Percentiles rank a stretch among this genome's conserved stretches.
Conservation (phyloP, 1,140 invertebrate genomes). For the Nephila pilipes region DNA sequence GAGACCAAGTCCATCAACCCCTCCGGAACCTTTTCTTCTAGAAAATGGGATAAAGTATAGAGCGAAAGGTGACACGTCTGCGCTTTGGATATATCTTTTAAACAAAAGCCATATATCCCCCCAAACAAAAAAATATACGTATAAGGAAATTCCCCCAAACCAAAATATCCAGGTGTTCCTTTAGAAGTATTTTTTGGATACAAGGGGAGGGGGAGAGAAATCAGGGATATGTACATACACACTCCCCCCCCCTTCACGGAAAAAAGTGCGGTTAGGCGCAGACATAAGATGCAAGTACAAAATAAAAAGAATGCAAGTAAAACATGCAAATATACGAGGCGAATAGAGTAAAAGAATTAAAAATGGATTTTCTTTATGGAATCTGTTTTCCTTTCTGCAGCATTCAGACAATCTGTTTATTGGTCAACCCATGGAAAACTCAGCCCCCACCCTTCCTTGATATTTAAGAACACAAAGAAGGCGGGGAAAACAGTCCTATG, state of each 20-base stretch:
- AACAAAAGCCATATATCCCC: conserved; percentile 65
- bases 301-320: no score
- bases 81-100: not conserved
- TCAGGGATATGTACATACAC: not conserved
- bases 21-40: not conserved
- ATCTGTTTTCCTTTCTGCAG: not conserved
- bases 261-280: conserved; percentile 55
- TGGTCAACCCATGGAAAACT: not conserved
- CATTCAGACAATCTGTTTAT: not conserved
- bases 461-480: not conserved
- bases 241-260: no score
- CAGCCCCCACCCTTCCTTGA: not conserved
- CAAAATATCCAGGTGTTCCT: conserved; percentile 71
- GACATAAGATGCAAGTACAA: conserved; percentile 57
- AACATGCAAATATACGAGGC: no score
- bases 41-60: not conserved
- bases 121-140: conserved; percentile 47
- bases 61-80: conserved; percentile 66
- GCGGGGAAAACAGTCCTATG: not conserved
- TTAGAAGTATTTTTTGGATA: no score
- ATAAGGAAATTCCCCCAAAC: conserved; percentile 4
- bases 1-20: not conserved
- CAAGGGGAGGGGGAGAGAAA: not conserved
- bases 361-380: not conserved
- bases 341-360: conserved; percentile 42